Conservation (phyloP, 2,113 vertebrate genomes). For the Ophiodon elongatus region DNA sequence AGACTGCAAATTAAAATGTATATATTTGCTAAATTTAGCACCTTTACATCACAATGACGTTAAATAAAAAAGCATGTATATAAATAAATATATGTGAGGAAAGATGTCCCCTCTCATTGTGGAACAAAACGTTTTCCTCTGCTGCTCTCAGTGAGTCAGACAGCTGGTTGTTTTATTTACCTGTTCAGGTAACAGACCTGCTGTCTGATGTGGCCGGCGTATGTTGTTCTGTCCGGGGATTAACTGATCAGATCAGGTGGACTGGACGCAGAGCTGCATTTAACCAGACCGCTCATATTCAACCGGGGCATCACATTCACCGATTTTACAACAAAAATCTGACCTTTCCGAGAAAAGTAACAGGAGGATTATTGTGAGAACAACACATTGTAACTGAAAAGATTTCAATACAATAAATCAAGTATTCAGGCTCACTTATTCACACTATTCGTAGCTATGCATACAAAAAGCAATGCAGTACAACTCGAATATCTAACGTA, state of each 20-base stretch:
- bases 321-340: too few species aligned
- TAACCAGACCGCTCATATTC: neutral
- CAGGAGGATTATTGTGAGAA: too few species aligned
- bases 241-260: slow-evolving; percentile 47
- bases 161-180: slow-evolving; percentile 50
- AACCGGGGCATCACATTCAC: neutral
- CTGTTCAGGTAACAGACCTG: slow-evolving; percentile 20
- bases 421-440: too few species aligned
- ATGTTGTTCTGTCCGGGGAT: slow-evolving; percentile 40
- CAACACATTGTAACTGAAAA: too few species aligned
- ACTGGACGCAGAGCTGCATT: neutral
- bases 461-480: too few species aligned
- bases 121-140: neutral
- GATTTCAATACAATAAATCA: too few species aligned
- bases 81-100: neutral
- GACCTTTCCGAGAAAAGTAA: neutral
- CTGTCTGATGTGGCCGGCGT: slow-evolving; percentile 17
- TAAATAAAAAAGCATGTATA: neutral
- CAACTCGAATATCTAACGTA: too few species aligned
- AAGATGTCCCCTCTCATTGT: neutral
- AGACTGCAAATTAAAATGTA: too few species aligned
- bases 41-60: too few species aligned
- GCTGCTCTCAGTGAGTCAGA: neutral
- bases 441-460: too few species aligned
- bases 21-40: too few species aligned